Percentiles rank a stretch among this genome's conserved stretches.
Conservation (phyloP, 2,113 vertebrate genomes). For the Gobius niger region DNA sequence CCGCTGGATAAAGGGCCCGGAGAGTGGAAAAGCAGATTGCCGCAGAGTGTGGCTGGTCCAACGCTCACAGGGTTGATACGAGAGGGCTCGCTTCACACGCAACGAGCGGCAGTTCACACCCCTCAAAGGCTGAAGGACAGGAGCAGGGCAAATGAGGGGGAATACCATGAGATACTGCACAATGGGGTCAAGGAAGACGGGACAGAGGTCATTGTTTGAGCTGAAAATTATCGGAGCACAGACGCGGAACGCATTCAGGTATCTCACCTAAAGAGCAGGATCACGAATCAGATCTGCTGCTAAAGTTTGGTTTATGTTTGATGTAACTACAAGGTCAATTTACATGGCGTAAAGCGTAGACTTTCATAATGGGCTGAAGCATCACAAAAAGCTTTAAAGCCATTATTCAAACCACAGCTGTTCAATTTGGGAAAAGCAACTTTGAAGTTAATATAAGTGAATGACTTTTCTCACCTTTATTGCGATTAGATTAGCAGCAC, state of each 20-base stretch:
- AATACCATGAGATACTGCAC: conserved; percentile 42
- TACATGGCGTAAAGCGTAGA: not conserved
- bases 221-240: conserved; percentile 4
- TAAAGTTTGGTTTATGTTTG: not conserved
- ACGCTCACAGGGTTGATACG: conserved; percentile 59
- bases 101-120: conserved; percentile 41
- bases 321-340: not conserved
- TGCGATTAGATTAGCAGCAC: too few species aligned
- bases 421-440: too few species aligned
- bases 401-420: too few species aligned
- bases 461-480: too few species aligned
- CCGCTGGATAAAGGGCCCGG: conserved; percentile 69
- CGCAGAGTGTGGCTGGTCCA: conserved; percentile 44
- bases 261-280: too few species aligned
- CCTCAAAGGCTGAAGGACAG: conserved; percentile 15
- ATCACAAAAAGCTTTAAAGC: too few species aligned
- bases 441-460: too few species aligned
- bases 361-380: not conserved
- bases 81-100: conserved; percentile 70
- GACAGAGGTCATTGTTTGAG: conserved; percentile 4
- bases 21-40: conserved; percentile 72
- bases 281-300: not conserved
- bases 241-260: not conserved
- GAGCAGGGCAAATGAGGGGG: conserved; percentile 29
- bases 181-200: conserved; percentile 35